These are phyloP conservation scores for Hypsopygia costalis DNA, from an alignment of 2,888 invertebrate genomes.

Conservation along the genomic window DNA sequence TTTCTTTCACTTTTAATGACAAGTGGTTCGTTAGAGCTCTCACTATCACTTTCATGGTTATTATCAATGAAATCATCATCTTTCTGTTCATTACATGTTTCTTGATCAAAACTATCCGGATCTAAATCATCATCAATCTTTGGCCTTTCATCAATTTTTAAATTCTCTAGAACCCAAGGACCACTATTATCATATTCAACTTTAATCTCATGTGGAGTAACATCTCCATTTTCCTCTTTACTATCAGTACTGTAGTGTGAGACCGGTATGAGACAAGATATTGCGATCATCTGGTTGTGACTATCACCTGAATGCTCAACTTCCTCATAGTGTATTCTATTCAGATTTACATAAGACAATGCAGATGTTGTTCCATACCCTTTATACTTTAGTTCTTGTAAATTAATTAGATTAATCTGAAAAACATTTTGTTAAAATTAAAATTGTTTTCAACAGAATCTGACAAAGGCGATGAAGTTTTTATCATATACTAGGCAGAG, in stretches of 20 bases:
- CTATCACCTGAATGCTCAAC: conserved; percentile 49
- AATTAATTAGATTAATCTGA: conserved; percentile 45
- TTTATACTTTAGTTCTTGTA: conserved; percentile 39
- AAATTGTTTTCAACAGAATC: too few relatives aligned
- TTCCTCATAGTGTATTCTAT: conserved; percentile 41
- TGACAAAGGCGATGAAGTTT: too few relatives aligned
- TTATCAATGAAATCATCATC: conserved; percentile 20
- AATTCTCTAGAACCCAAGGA: background rate
- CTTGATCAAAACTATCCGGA: conserved; percentile 11
- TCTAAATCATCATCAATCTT: conserved; percentile 14
- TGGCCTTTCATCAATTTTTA: background rate
- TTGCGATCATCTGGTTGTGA: conserved; percentile 30
- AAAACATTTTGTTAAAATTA: conserved; percentile 20
- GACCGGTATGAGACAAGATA: conserved; percentile 30
- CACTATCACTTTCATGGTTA: conserved; percentile 21
- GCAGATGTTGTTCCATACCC: conserved; percentile 37
- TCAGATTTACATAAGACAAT: conserved; percentile 40
- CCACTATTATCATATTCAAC: conserved; percentile 10
- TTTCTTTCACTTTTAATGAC: conserved; percentile 12
- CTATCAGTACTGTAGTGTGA: conserved; percentile 30
- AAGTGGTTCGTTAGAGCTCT: conserved; percentile 6
- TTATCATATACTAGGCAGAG: too few relatives aligned
- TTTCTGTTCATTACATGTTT: conserved; percentile 19
- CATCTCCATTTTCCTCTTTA: conserved; percentile 12
- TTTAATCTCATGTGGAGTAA: conserved; percentile 10